Conservation (phyloP, 2,888 invertebrate species). For the Ormyrus labotus region DNA sequence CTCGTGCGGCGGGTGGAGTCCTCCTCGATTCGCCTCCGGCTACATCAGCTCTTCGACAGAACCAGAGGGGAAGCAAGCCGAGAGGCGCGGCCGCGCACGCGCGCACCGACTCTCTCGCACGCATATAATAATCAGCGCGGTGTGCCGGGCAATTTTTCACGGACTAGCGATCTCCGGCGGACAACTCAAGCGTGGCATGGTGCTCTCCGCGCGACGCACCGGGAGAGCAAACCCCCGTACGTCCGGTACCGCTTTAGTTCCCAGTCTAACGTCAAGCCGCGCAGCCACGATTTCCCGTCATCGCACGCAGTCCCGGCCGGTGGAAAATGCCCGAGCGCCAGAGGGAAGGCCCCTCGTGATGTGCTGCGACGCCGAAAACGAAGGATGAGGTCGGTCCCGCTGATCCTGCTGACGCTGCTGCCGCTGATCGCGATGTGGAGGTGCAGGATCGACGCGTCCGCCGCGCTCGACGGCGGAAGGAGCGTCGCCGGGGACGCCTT, state of each 20-base stretch:
- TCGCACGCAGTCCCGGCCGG: not conserved
- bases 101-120: conserved; percentile 55
- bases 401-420: conserved; percentile 62
- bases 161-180: conserved; percentile 72
- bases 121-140: conserved; percentile 65
- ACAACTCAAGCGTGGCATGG: conserved; percentile 73
- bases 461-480: not conserved
- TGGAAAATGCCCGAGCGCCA: conserved; percentile 27
- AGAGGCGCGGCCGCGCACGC: not conserved
- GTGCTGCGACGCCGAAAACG: conserved; percentile 57
- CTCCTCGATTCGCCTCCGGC: no score
- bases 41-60: no score
- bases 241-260: conserved; percentile 68
- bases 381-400: no score
- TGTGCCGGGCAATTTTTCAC: conserved; percentile 70
- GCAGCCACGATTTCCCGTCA: not conserved
- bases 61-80: no score
- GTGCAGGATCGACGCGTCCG: conserved; percentile 1
- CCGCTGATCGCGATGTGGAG: conserved; percentile 40
- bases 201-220: conserved; percentile 64
- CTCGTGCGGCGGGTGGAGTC: no score
- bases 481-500: conserved; percentile 15
- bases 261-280: conserved; percentile 69
- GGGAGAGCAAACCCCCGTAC: conserved; percentile 59
- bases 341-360: conserved; percentile 49